Percentiles rank a stretch among this genome's conserved stretches.
Evolutionary conservation across 2,113 vertebrate species (phyloP).

Genomic region (Nothobranchius kuhntae): DNA sequence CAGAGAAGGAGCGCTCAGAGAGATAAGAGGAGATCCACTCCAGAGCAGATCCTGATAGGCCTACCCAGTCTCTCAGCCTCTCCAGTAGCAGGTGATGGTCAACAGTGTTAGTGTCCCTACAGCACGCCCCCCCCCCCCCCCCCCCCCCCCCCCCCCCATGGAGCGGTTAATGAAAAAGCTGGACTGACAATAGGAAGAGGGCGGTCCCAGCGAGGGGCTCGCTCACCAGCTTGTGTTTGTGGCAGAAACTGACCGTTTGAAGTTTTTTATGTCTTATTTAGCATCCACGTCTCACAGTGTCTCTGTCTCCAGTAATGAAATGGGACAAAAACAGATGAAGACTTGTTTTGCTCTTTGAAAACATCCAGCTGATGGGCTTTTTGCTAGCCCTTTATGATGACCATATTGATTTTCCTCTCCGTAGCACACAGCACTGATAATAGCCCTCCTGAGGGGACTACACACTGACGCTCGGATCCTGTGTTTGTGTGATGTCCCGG

Average conservation of each 20-base stretch:
- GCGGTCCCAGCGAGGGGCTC: conserved; percentile 49
- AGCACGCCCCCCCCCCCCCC: background rate
- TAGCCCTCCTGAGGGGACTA: conserved; percentile 63
- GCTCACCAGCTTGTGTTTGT: conserved; percentile 40
- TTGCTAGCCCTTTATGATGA: conserved; percentile 70
- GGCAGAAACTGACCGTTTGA: conserved; percentile 39
- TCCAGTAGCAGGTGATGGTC: too few relatives aligned
- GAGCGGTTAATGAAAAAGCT: conserved; percentile 76
- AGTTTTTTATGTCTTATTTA: conserved; percentile 1
- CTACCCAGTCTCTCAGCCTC: too few relatives aligned
- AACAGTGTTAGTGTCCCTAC: too few relatives aligned
- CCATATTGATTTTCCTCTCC: conserved; percentile 75
- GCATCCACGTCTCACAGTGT: conserved; percentile 17
- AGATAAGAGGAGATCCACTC: too few relatives aligned
- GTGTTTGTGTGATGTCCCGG: conserved; percentile 29
- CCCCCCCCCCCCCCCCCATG: too few relatives aligned
- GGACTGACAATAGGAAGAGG: conserved; percentile 65
- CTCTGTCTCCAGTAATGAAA: conserved; percentile 50
- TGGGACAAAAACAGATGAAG: conserved; percentile 58
- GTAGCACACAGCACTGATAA: conserved; percentile 70
- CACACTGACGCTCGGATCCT: conserved; percentile 61
- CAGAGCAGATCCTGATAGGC: too few relatives aligned
- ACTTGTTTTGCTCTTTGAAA: conserved; percentile 51
- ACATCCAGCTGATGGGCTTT: conserved; percentile 48
- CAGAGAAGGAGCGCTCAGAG: too few relatives aligned